A percentile compares a stretch with the other conserved stretches of the same genome.
phyloP scores from a whole-genome alignment of 2,888 invertebrate genomes.

The Ophion ellenae region DNA sequence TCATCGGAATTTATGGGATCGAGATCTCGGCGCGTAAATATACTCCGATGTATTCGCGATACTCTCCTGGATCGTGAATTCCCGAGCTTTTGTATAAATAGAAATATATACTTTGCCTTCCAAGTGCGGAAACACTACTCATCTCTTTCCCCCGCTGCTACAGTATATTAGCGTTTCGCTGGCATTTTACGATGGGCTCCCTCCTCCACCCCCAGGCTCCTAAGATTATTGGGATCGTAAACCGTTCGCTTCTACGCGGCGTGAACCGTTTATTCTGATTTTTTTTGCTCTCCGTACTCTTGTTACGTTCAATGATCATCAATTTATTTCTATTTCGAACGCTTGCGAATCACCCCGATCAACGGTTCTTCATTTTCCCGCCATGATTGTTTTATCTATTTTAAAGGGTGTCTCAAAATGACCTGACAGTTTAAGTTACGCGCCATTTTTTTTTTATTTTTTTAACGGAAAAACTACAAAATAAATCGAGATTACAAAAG shows the following conservation, averaged over 20 bases:
- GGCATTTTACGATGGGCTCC: conserved; percentile 70
- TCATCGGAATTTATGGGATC: conserved; percentile 48
- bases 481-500: too few species aligned
- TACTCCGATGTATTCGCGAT: conserved; percentile 48
- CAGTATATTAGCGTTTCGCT: conserved; percentile 43
- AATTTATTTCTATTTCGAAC: conserved; percentile 60
- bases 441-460: too few species aligned
- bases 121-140: conserved; percentile 52
- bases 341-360: conserved; percentile 5
- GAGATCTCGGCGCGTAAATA: conserved; percentile 42
- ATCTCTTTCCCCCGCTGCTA: conserved; percentile 52
- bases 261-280: conserved; percentile 75
- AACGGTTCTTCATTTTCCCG: background rate
- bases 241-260: conserved; percentile 55
- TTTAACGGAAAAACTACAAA: too few species aligned
- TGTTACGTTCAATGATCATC: conserved; percentile 59
- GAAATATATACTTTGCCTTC: conserved; percentile 48
- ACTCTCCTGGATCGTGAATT: conserved; percentile 50
- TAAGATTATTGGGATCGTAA: conserved; percentile 61
- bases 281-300: conserved; percentile 69
- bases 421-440: too few species aligned
- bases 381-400: too few species aligned
- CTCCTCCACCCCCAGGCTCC: conserved; percentile 39
- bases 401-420: too few species aligned
- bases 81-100: conserved; percentile 63